Conservation (phyloP, 1,140 invertebrate species). For the Sycobia sp. region DNA sequence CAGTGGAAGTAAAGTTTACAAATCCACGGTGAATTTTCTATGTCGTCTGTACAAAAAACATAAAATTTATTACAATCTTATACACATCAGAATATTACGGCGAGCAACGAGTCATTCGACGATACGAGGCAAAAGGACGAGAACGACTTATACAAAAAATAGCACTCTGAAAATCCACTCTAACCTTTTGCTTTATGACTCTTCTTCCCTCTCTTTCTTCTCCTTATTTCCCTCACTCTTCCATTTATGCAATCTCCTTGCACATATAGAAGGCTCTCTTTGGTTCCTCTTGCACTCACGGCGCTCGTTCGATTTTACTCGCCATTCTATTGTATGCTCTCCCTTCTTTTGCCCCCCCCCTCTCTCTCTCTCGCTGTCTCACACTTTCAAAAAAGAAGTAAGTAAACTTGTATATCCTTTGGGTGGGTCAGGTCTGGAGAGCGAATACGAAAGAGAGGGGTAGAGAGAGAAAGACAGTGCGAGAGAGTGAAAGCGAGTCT, state of each 20-base stretch:
- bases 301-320: constrained; percentile 14
- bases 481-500: no score
- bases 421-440: constrained; percentile 59
- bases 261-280: background rate
- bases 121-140: no score
- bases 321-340: no score
- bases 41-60: no score
- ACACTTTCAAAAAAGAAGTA: no score
- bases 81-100: no score
- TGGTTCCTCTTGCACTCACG: background rate
- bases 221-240: background rate
- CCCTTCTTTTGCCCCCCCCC: background rate
- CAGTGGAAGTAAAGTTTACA: no score
- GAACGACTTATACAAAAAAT: no score
- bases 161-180: constrained; percentile 24
- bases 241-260: background rate
- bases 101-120: no score
- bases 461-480: no score
- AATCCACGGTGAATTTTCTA: no score
- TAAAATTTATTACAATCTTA: no score
- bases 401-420: constrained; percentile 58
- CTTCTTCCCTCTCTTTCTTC: constrained; percentile 1
- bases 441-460: constrained; percentile 20
- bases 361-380: constrained; percentile 1
- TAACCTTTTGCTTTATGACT: constrained; percentile 16